These are phyloP conservation scores for Limosa lapponica DNA, from an alignment of 2,797 vertebrate genomes.

Conservation along the genomic window DNA sequence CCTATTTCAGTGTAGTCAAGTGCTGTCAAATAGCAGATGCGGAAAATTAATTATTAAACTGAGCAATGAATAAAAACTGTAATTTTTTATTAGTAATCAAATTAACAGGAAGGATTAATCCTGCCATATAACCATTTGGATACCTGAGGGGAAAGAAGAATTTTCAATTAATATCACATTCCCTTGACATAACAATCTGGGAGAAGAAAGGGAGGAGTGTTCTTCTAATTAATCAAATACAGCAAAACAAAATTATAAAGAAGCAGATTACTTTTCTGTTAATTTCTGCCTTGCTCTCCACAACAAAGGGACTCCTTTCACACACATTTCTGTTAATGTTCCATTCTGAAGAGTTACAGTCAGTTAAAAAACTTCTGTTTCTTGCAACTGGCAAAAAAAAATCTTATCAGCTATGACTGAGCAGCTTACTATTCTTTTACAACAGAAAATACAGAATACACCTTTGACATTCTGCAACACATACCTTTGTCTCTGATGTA, in stretches of 20 bases:
- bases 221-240: slow-evolving; percentile 4
- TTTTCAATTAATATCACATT: slow-evolving; percentile 37
- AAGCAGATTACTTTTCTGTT: background rate
- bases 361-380: background rate
- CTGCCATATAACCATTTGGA: background rate
- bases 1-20: background rate
- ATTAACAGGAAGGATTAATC: slow-evolving; percentile 15
- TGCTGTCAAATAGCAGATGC: slow-evolving; percentile 16
- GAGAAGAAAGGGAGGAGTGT: background rate
- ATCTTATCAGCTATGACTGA: background rate
- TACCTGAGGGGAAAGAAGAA: slow-evolving; percentile 3
- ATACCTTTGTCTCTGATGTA: background rate
- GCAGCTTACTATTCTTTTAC: background rate
- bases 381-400: background rate
- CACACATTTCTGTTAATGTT: background rate
- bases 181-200: slow-evolving; percentile 3
- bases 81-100: slow-evolving; percentile 28
- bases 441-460: background rate
- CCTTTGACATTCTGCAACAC: background rate
- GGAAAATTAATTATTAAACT: slow-evolving; percentile 38
- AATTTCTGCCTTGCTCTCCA: background rate
- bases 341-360: background rate
- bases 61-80: slow-evolving; percentile 17
- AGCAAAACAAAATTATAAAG: background rate
- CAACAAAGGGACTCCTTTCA: background rate